Base-by-base conservation (phyloP, 2,888 invertebrate genomes). In the Rhynchonema sp. region DNA sequence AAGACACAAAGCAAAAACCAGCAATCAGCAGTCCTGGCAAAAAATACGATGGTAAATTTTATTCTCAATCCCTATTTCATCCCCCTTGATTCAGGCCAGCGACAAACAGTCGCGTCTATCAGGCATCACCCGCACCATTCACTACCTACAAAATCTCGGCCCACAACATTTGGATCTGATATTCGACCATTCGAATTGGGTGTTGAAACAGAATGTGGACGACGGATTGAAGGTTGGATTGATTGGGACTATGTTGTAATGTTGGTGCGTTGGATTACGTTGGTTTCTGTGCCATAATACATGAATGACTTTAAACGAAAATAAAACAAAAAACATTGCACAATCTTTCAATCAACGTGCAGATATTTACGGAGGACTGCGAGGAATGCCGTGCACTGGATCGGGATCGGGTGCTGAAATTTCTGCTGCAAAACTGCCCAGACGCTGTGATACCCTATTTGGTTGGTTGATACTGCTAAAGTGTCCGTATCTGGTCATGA, bases 131-230 rank as follows among this genome's bases (percentile, higher is more conserved):
- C 80, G 84, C 66, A 90, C 89, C 0, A 84, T 92, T 68, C 83
- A 83, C 63, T 96, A 96, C 77, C 79, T 98, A 60, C 94, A 96
- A 71, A 83, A 85, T 62, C 79, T 96, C 63, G 90, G 87, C 79
- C 75, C 72, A 73, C 71, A n/a, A 57, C 30, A 17, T 26, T 23
- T 28, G 38, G 22, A 38, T 30, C 17, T 30, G 63, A 91, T 98
- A 70, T 83, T 94, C 70, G 86, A 94, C 72, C 96, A 89, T 78
- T 83, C 91, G 26, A 84, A 86, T 64, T 92, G 91, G 89, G 86
- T 98, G 57, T 76, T 98, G 53, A 82, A 82, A 61, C 82, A 85
- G 66, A 80, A 86, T 72, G 86, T 91, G 0, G 85, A 86, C 64
- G 87, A 91, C 72, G 96, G 94, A 0, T 77, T 98, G 3, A 84